Evolutionary conservation across 2,113 vertebrate genomes (phyloP), one percentile per base, ranked within the genome.

Genomic region (Diphyllodes magnificus): DNA sequence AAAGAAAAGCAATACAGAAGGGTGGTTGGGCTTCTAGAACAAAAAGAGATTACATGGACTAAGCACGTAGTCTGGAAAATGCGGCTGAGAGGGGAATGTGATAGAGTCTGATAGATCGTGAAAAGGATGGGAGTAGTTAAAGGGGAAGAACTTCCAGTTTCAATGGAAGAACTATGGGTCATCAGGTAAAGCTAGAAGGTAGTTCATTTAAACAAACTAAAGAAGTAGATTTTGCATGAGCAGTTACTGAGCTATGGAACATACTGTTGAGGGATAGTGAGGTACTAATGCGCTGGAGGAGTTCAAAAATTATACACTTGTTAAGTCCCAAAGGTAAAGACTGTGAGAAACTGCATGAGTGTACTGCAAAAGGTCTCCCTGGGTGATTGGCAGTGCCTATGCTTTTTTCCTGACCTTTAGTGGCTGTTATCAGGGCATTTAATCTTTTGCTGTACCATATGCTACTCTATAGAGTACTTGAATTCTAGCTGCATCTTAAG

Each of bases 251-350:
- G 17, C n/a, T 75, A 10, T 79, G 33, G 12, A 65, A 50, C 35
- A 69, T 54, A 30, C 4, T 69, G 5, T 17, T 82, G 33, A 47
- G 35, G 16, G 33, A 9, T 12, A 45, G 8, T 35, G 33, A 88
- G 13, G 12, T 40, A 28, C 15, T 27, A 64, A 54, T 0, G 0
- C 40, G 14, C 35, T 60, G 45, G 40, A 15, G 6, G 17, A 69
- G 14, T n/a, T 60, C 0, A 70, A 82, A 79, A 75, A 37, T 27
- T 2, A 61, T 21, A 42, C 11, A 8, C 8, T 28, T 75, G 10
- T 30, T 45, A 27, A 56, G 7, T 56, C 45, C 17, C 6, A 42
- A 33, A 37, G 19, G 16, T 40, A 44, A 82, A 61, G 15, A 27
- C 13, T 51, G 6, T 37, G 13, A 86, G 37, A 70, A 83, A 60